Evolutionary conservation across 2,797 vertebrate species (phyloP), one percentile per base, ranked within the genome.

Genomic region (Craterocephalus amniculus): DNA sequence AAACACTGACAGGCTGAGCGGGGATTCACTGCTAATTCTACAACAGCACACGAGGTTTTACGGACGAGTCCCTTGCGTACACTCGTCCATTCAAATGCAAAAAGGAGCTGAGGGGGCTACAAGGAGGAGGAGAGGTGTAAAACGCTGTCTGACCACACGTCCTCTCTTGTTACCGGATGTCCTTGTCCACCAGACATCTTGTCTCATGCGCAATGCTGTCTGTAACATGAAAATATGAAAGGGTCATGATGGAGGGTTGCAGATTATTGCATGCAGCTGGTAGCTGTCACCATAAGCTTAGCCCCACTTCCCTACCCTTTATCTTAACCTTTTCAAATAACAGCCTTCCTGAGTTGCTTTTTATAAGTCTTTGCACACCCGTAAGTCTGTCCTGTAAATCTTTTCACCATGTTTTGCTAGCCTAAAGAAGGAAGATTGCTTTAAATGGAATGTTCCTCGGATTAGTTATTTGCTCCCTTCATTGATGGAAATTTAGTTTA

Each of bases 61-160:
- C 74, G 70, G 78, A 72, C 71, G 6, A 73, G 76, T 89, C 88
- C 81, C 79, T 55, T 56, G 81, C 79, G 81, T 75, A 72, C 75
- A 76, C 18, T 65, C 74, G 63, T 79, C 83, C 79, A 87, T 90
- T 85, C 83, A 85, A 83, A 51, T 7, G 31, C 52, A 32, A 66
- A 77, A 62, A 64, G 60, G 84, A 76, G 78, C 58, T 45, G 7
- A 70, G 82, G 87, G 84, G 83, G 71, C 71, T 32, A 24, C 61
- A 77, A 74, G 70, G 59, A 76, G 70, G 70, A 82, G 67, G 58
- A 87, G 88, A 79, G 85, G 84, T 92, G 88, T 94, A 92, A 93
- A 94, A 93, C 68, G 92, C 87, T 70, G 89, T 93, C 91, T 94
- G 92, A 84, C 87, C 80, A 79, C 35, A 48, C 27, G 27, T 83